Evolutionary conservation across 2,113 vertebrate species (phyloP), one percentile per base, ranked within the genome.

Genomic region (Cairina moschata): DNA sequence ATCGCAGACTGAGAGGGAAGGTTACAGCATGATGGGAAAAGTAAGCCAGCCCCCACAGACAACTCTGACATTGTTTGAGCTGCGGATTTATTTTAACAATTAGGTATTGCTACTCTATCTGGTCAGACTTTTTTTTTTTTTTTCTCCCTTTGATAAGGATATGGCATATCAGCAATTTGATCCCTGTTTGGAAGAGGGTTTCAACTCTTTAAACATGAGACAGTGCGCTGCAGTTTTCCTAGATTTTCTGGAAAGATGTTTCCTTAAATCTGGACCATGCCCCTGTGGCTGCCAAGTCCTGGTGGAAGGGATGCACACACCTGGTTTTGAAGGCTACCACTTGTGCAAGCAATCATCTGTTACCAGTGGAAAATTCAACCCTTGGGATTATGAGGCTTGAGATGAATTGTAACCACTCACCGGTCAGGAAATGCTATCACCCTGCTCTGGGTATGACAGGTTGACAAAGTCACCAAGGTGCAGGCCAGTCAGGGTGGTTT

Each of bases 1-100:
- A 83, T 56, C 88, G 90, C 80, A 82, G 69, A 34, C 73, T 46
- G 83, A 86, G 69, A 91, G 34, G 40, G 56, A 84, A 97, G 42
- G 62, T 65, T 90, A 56, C 68, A 68, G 52, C 10, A 15, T 63
- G 36, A 81, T 46, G 34, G 34, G 52, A 88, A 54, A 88, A 90
- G 17, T 28, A 88, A 75, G 4, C 55, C 31, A 62, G 29, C 31
- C 46, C 56, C 40, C 80, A 72, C 66, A 74, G 73, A 83, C 90
- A 44, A 34, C 68, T 63, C 23, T 55, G 55, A 42, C 76, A 86
- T 52, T 86, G 2, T 83, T 93, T 0, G 0, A 71, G 15, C 13
- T 74, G 21, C 36, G 66, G 48, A 58, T 91, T 1, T 25, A 56
- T 55, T 91, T 90, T 56, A 68, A 88, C 68, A 31, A 50, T 74